Percentiles rank a stretch among this genome's conserved stretches.
These are phyloP conservation scores for Parnassius smintheus DNA, from an alignment of 2,888 invertebrate genomes.

Conservation along the genomic window DNA sequence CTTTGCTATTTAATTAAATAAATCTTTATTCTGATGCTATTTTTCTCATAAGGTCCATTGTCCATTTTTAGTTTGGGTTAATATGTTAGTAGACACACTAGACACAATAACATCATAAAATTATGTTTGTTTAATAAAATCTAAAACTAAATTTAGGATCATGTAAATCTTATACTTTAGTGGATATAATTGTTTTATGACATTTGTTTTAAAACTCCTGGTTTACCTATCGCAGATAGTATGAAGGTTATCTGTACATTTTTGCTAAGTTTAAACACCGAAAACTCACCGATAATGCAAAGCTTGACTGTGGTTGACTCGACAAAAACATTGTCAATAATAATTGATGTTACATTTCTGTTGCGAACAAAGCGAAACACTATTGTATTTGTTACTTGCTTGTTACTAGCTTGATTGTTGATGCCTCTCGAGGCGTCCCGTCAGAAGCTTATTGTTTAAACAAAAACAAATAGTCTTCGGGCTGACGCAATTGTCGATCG, in stretches of 20 bases:
- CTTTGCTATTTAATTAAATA: constrained; percentile 17
- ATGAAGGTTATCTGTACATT: too few relatives aligned
- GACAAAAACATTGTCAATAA: constrained; percentile 20
- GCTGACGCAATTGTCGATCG: constrained; percentile 62
- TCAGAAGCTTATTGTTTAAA: constrained; percentile 32
- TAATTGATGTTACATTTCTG: constrained; percentile 16
- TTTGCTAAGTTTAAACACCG: too few relatives aligned
- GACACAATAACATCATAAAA: too few relatives aligned
- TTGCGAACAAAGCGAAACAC: background rate
- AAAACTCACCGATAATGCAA: constrained; percentile 1
- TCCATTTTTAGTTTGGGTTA: too few relatives aligned
- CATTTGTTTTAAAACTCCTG: too few relatives aligned
- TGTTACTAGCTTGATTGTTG: constrained; percentile 33
- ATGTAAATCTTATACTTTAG: too few relatives aligned
- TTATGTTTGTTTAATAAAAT: too few relatives aligned
- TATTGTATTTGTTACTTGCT: constrained; percentile 31
- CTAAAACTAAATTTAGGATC: too few relatives aligned
- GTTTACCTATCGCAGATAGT: too few relatives aligned
- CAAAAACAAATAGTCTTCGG: constrained; percentile 35
- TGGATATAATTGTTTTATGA: too few relatives aligned
- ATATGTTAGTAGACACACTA: too few relatives aligned
- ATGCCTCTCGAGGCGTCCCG: constrained; percentile 31
- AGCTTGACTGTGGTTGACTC: constrained; percentile 3
- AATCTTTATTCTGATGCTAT: constrained; percentile 3
- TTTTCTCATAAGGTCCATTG: too few relatives aligned